Conservation (phyloP, 2,113 vertebrate species). For the Romanogobio albipinnatus region DNA sequence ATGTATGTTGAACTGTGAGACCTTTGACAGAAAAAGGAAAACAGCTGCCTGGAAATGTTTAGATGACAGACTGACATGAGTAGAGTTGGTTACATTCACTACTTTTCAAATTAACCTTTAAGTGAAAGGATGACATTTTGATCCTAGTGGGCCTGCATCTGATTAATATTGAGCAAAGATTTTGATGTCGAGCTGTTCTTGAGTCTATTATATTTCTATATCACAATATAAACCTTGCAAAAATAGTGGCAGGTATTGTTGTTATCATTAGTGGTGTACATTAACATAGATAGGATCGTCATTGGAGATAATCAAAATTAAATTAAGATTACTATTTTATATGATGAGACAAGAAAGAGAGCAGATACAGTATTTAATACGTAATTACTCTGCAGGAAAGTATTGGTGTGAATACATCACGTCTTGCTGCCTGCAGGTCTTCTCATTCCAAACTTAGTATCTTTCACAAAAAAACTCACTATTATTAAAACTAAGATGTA, state of each 20-base stretch:
- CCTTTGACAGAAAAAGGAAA: neutral
- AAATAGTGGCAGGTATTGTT: neutral
- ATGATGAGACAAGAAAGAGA: neutral
- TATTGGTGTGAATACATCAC: neutral
- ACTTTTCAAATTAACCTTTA: slow-evolving; percentile 11
- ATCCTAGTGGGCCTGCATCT: neutral
- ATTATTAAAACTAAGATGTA: neutral
- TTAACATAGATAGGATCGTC: neutral
- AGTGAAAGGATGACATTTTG: slow-evolving; percentile 25
- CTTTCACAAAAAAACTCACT: neutral
- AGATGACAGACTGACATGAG: neutral
- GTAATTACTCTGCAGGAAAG: neutral
- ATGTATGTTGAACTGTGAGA: neutral
- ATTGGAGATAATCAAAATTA: neutral
- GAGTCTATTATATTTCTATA: neutral
- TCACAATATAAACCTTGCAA: neutral
- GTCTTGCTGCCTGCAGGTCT: neutral
- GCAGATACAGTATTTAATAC: neutral
- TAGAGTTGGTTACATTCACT: slow-evolving; percentile 9
- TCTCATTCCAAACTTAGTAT: too few species aligned
- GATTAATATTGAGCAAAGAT: slow-evolving; percentile 16
- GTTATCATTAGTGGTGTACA: neutral
- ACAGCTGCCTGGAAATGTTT: neutral
- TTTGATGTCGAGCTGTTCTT: neutral
- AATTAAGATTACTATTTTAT: neutral